Evolutionary conservation across 2,888 invertebrate genomes (phyloP), one percentile per base, ranked within the genome.

Genomic region (Endomychus coccineus): DNA sequence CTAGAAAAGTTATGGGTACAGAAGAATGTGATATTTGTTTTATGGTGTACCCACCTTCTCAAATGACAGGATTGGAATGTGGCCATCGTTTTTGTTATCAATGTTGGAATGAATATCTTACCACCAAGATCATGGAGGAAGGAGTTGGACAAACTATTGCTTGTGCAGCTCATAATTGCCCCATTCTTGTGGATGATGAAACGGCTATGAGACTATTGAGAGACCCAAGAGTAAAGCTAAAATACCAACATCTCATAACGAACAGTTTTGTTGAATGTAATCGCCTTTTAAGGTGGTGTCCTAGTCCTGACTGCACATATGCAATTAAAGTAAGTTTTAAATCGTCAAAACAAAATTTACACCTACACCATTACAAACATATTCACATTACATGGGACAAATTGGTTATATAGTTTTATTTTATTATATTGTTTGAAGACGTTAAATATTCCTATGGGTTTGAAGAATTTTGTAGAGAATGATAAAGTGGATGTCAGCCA

Each of bases 201-300:
- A 91, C 90, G 31, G 96, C 95, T 34, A 94, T 95, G 86, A 81
- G 83, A 54, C 75, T 92, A 53, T 78, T 92, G 45, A 80, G 80
- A 57, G 91, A 92, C 65, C 75, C 83, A 32, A 80, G 83, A 63
- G 91, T 92, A 49, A 84, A 84, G 67, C 74, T 87, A 54, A 90
- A 94, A 68, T 98, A 96, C 69, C 96, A 96, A 67, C 94, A 95
- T 70, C 78, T 96, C 55, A 95, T 97, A 58, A 95, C 95, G 39
- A 97, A 96, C 69, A 96, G 95, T 74, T 97, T 96, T 71, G 95
- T 97, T 43, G 92, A 95, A 84, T 96, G 96, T 69, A 97, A 97
- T 70, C 79, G 92, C 51, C 71, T 96, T 56, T 73, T 98, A 57
- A 82, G 94, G 59, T 98, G 97, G 97, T 98, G 98, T 66, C 97